phyloP scores from a whole-genome alignment of 2,797 vertebrate species.

The Lophotriccus pileatus region DNA sequence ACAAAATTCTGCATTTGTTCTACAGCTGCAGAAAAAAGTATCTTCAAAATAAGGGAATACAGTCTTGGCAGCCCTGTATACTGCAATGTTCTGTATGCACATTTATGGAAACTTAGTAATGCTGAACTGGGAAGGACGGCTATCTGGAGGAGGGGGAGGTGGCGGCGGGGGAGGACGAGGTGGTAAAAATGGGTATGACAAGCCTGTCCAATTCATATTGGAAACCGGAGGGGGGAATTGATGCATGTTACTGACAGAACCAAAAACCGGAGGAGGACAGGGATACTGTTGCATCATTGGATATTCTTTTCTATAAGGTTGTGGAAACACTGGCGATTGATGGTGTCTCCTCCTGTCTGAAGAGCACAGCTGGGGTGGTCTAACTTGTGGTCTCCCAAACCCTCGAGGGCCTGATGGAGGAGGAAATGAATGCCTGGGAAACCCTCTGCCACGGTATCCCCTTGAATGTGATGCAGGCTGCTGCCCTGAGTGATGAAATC shows the following conservation, averaged over 20 bases:
- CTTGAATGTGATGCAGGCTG: constrained; percentile 21
- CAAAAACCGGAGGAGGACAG: constrained; percentile 66
- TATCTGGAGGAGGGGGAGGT: constrained; percentile 8
- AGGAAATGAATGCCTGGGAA: constrained; percentile 23
- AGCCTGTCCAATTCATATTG: constrained; percentile 59
- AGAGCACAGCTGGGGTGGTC: constrained; percentile 11
- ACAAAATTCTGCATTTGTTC: neutral
- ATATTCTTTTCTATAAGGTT: constrained; percentile 1
- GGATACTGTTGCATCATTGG: constrained; percentile 48
- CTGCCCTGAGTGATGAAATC: constrained; percentile 19
- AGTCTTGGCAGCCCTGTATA: neutral
- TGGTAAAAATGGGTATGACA: constrained; percentile 11
- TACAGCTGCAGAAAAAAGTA: neutral
- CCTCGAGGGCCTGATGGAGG: neutral
- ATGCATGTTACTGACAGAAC: neutral
- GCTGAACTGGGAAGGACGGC: constrained; percentile 39
- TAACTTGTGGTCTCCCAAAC: neutral
- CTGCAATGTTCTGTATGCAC: neutral
- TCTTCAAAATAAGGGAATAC: neutral
- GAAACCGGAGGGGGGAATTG: constrained; percentile 20
- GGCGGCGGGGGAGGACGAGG: neutral
- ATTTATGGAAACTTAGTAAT: neutral
- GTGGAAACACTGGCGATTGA: constrained; percentile 39
- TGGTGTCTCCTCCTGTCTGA: constrained; percentile 14
- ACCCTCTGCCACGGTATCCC: constrained; percentile 46